Base-by-base conservation (phyloP, 1,140 invertebrate species). In the Brachionus sp. region DNA sequence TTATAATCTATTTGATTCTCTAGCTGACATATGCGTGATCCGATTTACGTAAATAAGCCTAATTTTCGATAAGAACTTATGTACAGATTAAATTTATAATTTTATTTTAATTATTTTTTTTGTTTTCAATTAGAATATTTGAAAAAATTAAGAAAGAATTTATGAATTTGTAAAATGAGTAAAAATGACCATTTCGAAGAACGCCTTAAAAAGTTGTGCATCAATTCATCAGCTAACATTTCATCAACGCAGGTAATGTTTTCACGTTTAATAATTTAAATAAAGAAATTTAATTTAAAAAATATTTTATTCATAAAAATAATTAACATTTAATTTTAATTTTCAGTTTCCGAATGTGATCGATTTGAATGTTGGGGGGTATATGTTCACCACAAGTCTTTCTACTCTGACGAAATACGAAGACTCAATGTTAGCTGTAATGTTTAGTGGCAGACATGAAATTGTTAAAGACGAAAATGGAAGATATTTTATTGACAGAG, bases 371-470 rank as follows among this genome's bases (percentile, higher is more conserved):
- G 88, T 88, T 62, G 88, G 88, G 10, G 88, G 88, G 9, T 84
- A 86, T 5, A 78, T 85, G 16, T 88, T 86, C 84, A 86, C 87
- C 80, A 88, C 88, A 9, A 83, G 87, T 25, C 84, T 88, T 2
- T 87, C 87, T 3, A 88, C 87, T 4, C 84, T 88, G 10, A 83
- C 75, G 12, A 86, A 86, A 73, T 86, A 87, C 10, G 84, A 85
- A 7, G 86, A 86, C 10, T 88, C 87, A 4, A 84, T 86, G 29
- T 84, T 89, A n/a, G 86, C 85, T 57, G 84, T 87, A 77, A 86
- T 88, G 75, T 88, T 89, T 85, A 88, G 87, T 84, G 88, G 88
- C 1, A 85, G 87, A 42, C 86, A 89, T 78, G 64, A 86, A 25
- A 84, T 88, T 6, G 86, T 88, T 78, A 85, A 86, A 83, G 88